Percentiles rank a stretch among this genome's conserved stretches.
Evolutionary conservation across 2,888 invertebrate species (phyloP).

Genomic region (Steromphala cineraria): DNA sequence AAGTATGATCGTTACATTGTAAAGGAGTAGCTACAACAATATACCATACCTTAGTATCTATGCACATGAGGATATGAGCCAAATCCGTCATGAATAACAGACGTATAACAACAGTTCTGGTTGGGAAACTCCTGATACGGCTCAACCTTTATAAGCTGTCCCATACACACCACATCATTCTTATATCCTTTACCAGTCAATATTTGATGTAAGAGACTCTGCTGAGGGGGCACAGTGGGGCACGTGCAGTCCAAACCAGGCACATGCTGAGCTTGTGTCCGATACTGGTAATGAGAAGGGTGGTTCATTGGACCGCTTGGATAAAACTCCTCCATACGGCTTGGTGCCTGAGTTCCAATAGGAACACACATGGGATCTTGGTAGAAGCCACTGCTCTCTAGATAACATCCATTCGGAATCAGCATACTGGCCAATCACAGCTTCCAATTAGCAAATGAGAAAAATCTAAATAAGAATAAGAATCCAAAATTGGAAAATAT

Average conservation of each 20-base stretch:
- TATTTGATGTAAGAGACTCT: conserved; percentile 66
- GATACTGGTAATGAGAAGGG: background rate
- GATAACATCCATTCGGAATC: conserved; percentile 30
- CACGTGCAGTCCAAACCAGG: conserved; percentile 45
- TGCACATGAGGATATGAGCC: background rate
- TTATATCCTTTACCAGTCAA: conserved; percentile 65
- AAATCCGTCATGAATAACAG: background rate
- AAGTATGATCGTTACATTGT: background rate
- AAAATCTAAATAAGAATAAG: background rate
- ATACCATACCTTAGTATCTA: conserved; percentile 10
- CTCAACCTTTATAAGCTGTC: conserved; percentile 18
- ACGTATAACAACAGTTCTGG: conserved; percentile 15
- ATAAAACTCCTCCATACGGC: conserved; percentile 23
- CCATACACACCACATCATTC: conserved; percentile 49
- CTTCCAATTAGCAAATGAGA: background rate
- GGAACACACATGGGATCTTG: conserved; percentile 28
- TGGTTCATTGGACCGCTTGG: background rate
- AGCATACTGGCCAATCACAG: conserved; percentile 6
- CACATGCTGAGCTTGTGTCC: background rate
- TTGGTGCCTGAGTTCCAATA: conserved; percentile 7
- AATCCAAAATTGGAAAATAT: background rate
- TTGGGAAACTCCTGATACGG: background rate
- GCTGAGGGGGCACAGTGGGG: conserved; percentile 46
- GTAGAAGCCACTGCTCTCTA: conserved; percentile 30
- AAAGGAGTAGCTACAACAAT: background rate